phyloP scores from a whole-genome alignment of 2,797 vertebrate species.

The Helarctos malayanus region DNA sequence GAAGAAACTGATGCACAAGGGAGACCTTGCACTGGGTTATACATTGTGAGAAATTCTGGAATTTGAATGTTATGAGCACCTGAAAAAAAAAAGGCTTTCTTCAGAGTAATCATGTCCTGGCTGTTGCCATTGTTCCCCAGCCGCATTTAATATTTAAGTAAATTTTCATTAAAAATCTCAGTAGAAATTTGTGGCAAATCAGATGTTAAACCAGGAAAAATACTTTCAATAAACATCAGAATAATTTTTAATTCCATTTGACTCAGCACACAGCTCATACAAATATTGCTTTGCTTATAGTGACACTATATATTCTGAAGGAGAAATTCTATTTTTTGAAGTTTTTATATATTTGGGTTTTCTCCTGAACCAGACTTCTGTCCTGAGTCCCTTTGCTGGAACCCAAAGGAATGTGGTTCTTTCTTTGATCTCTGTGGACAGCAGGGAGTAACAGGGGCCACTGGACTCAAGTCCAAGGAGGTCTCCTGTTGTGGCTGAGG shows the following conservation, averaged over 20 bases:
- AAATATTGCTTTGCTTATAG: background rate
- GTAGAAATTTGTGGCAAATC: background rate
- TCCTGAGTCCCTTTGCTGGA: background rate
- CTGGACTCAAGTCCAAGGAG: background rate
- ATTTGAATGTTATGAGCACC: background rate
- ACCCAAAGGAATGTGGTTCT: background rate
- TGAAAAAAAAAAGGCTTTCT: slow-evolving; percentile 22
- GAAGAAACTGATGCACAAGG: slow-evolving; percentile 39
- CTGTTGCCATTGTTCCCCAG: slow-evolving; percentile 52
- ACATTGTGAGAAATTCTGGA: slow-evolving; percentile 59
- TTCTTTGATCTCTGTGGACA: background rate
- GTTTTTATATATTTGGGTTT: background rate
- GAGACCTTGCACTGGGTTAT: slow-evolving; percentile 16
- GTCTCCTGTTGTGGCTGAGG: too few relatives aligned
- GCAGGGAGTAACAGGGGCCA: background rate
- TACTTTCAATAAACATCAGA: background rate
- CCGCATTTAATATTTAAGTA: background rate
- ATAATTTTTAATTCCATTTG: background rate
- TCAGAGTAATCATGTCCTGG: background rate
- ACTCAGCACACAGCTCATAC: background rate
- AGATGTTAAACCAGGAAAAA: background rate
- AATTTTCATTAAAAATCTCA: slow-evolving; percentile 56
- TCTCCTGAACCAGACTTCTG: background rate
- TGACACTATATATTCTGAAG: background rate
- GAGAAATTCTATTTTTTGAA: slow-evolving; percentile 26